phyloP scores from a whole-genome alignment of 2,888 invertebrate genomes.

The Hermaeophaga mercurialis region DNA sequence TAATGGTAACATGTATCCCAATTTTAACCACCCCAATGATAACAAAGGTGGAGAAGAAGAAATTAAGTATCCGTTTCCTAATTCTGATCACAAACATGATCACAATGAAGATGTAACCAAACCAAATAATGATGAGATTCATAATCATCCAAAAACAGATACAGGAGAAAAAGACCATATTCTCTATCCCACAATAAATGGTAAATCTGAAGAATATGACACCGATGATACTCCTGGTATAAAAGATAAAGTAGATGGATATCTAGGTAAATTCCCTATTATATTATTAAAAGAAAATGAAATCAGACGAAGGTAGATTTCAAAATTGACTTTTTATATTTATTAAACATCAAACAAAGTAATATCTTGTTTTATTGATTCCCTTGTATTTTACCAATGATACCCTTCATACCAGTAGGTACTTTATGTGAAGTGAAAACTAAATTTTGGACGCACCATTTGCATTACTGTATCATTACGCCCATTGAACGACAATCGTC shows the following conservation, averaged over 20 bases:
- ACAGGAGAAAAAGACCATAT: neutral
- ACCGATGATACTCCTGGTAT: too few species aligned
- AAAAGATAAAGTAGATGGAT: constrained; percentile 33
- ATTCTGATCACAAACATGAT: constrained; percentile 13
- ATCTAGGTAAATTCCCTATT: constrained; percentile 41
- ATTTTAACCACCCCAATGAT: neutral
- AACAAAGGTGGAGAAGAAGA: too few species aligned
- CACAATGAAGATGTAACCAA: constrained; percentile 3
- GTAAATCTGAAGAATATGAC: neutral
- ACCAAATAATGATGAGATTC: neutral
- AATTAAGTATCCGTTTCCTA: neutral
- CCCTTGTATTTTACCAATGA: too few species aligned
- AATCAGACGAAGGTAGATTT: constrained; percentile 32
- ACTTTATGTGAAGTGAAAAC: too few species aligned
- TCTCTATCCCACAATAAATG: neutral
- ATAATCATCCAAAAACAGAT: neutral
- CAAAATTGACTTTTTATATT: too few species aligned
- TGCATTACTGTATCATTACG: too few species aligned
- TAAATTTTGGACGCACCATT: too few species aligned
- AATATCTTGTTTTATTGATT: too few species aligned
- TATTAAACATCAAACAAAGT: too few species aligned
- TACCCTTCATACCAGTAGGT: too few species aligned
- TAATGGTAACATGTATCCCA: neutral
- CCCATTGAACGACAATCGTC: too few species aligned
- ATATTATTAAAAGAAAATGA: constrained; percentile 42